These are phyloP conservation scores for Antechinus stuartii DNA, from an alignment of 2,113 vertebrate genomes.

Conservation along the genomic window DNA sequence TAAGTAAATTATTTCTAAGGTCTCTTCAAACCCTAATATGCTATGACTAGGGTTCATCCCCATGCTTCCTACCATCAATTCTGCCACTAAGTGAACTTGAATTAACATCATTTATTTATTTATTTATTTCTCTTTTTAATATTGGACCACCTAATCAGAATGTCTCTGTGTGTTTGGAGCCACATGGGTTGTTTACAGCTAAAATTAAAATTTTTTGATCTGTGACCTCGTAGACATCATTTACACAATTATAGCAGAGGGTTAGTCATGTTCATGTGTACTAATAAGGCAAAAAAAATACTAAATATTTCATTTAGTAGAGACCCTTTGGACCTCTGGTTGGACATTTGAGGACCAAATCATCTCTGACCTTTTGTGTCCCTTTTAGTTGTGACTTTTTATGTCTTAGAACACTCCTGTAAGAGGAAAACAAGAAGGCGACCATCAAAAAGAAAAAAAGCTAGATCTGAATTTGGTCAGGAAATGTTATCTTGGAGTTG, in stretches of 20 bases:
- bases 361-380: background rate
- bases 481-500: background rate
- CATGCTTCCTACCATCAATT: background rate
- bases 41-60: background rate
- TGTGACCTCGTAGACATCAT: background rate
- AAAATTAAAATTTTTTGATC: background rate
- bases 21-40: background rate
- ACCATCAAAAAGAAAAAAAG: background rate
- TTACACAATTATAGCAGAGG: background rate
- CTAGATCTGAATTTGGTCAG: background rate
- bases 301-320: background rate
- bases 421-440: background rate
- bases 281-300: background rate
- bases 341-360: background rate
- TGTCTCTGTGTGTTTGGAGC: background rate
- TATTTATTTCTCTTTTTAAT: background rate
- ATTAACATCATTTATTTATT: background rate
- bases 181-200: background rate
- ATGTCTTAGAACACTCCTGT: background rate
- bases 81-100: background rate
- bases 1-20: background rate
- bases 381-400: background rate
- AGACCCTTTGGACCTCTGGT: background rate
- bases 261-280: background rate
- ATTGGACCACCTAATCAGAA: background rate